Evolutionary conservation across 2,888 invertebrate species (phyloP).

Genomic region (Sympetrum striolatum): DNA sequence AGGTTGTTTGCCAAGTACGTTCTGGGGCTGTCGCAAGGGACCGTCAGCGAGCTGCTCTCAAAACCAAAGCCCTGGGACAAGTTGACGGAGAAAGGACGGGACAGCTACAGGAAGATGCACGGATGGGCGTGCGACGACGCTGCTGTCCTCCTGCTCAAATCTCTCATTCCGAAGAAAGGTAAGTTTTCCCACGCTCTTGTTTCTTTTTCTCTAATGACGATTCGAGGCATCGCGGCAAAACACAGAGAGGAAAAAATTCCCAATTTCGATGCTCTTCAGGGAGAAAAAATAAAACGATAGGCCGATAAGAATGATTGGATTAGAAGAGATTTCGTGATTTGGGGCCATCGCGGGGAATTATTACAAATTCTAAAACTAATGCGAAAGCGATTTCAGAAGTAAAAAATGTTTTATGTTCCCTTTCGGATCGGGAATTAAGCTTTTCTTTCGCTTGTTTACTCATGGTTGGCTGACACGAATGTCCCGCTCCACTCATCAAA

Average conservation of each 20-base stretch:
- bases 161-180: slow-evolving; percentile 98
- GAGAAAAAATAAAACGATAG: not conserved
- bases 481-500: slow-evolving; percentile 33
- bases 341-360: not conserved
- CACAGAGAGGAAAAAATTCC: not conserved
- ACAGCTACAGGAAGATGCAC: slow-evolving; percentile 99
- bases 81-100: slow-evolving; percentile 97
- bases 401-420: slow-evolving; percentile 15
- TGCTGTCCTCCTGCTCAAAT: slow-evolving; percentile 95
- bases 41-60: slow-evolving; percentile 96
- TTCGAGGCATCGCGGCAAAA: not conserved
- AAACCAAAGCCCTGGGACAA: slow-evolving; percentile 99
- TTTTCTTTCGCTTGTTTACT: slow-evolving; percentile 18
- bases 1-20: slow-evolving; percentile 98
- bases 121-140: slow-evolving; percentile 99
- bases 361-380: not conserved
- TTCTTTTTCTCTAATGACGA: not conserved
- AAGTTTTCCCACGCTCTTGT: slow-evolving; percentile 59
- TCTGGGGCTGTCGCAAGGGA: slow-evolving; percentile 95
- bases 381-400: not conserved
- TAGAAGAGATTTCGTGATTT: not conserved
- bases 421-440: not conserved
- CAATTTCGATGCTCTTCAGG: not conserved
- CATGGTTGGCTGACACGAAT: slow-evolving; percentile 40
- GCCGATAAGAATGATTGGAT: not conserved